Evolutionary conservation across 2,888 invertebrate genomes (phyloP), one percentile per base, ranked within the genome.

Genomic region (Sinodicranocentrus sp.): DNA sequence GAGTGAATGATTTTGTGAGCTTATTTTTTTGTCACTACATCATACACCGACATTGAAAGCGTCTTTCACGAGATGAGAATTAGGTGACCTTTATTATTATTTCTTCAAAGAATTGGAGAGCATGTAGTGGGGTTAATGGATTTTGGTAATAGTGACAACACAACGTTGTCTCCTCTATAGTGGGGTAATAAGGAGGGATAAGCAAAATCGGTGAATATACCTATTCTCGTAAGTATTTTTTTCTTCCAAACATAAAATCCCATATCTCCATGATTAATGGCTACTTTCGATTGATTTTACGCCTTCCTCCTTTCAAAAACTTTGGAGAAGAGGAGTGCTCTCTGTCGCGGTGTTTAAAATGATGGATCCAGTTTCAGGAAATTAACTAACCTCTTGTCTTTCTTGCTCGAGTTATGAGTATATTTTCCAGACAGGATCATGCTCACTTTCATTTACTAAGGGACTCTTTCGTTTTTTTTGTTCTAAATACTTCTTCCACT

Each of bases 201-300:
- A 23, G 68, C 48, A n/a, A n/a, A n/a, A n/a, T n/a, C n/a, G n/a
- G n/a, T n/a, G n/a, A n/a, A n/a, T n/a, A n/a, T n/a, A n/a, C n/a
- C n/a, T n/a, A n/a, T n/a, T n/a, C n/a, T n/a, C n/a, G n/a, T n/a
- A n/a, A n/a, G n/a, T n/a, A 25, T 52, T 33, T 33, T 33, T 57
- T 44, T 39, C 21, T 33, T 71, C 17, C 65, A 54, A n/a, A n/a
- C 25, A 70, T 78, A 67, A 75, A 39, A 77, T n/a, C 54, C 54
- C 44, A 52, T 76, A 84, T 78, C 84, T 78, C 65, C 26, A 84
- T 84, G 84, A 84, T 84, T 84, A 84, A 84, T 84, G 78, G 77
- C 82, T 72, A 76, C 72, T 82, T 23, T 3, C 77, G 82, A 85
- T 85, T 85, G 72, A 72, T 73, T 84, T 84, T 84, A 79, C 79